Base-by-base conservation (phyloP, 2,797 vertebrate species). In the Tokudaia muenninki region DNA sequence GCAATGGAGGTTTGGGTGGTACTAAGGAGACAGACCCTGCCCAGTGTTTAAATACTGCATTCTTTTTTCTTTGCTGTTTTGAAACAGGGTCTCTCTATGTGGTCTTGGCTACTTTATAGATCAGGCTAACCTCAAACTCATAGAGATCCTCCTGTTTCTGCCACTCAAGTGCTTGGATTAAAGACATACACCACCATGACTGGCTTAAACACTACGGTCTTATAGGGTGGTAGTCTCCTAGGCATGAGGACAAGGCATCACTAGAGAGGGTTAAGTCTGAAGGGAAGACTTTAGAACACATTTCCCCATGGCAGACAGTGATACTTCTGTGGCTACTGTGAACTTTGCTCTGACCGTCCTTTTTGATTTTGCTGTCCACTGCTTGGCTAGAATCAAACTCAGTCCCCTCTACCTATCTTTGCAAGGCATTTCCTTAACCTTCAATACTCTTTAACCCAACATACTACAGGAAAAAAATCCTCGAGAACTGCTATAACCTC, bases 1-100 rank as follows among this genome's bases (percentile, higher is more conserved):
- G 2, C 8, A 57, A 14, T 2, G 2, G 19, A 4, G 0, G 2
- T 11, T 4, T 34, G 29, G 4, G 0, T 21, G 31, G 44, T 29
- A 26, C 19, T 52, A 52, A 44, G 37, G 37, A 41, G 29, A 41
- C 0, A 9, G 77, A 29, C 24, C n/a, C n/a, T 22, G 4, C 1
- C 6, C 9, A 12, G 6, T 14, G 31, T 47, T 34, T 34, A 47
- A 84, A 65, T 19, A 67, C 44, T 65, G 17, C 16, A 86, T 47
- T 67, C 26, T 47, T 86, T 50, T 17, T 72, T 31, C 24, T 37
- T 37, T 65, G 61, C 65, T 67, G 44, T 65, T 86, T 67, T 50
- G 41, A 67, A 31, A 86, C 61, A 67, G 41, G 26, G 82, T 50
- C 61, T 86, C 41, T 50, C 82, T 34, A 22, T 86, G 17, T 34